A percentile compares a stretch with the other conserved stretches of the same genome.
Evolutionary conservation across 2,797 vertebrate species (phyloP).

Genomic region (Rhinophrynus dorsalis): DNA sequence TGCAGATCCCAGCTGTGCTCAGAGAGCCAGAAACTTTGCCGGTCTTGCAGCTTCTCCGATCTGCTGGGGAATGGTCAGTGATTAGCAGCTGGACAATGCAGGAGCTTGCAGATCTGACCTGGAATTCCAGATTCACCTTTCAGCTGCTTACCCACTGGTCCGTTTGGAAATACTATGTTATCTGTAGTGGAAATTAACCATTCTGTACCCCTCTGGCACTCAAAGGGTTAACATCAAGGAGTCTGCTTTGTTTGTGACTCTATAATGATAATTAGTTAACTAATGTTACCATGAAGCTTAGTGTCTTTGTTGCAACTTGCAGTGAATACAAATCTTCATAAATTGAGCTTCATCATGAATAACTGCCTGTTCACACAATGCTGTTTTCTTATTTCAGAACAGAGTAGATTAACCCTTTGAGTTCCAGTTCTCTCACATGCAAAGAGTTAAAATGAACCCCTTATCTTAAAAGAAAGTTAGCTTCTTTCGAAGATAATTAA

Average conservation of each 20-base stretch:
- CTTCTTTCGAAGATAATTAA: too few relatives aligned
- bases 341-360: slow-evolving; percentile 8
- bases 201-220: too few relatives aligned
- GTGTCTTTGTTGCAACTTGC: not conserved
- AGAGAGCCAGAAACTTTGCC: slow-evolving; percentile 1
- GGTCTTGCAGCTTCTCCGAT: not conserved
- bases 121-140: not conserved
- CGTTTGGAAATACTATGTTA: not conserved
- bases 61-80: not conserved
- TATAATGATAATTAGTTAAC: too few relatives aligned
- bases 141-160: not conserved
- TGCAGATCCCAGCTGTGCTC: not conserved
- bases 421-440: too few relatives aligned
- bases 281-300: not conserved
- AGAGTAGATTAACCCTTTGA: too few relatives aligned
- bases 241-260: too few relatives aligned
- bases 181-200: not conserved
- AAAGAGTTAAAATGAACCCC: too few relatives aligned
- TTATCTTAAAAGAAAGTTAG: too few relatives aligned
- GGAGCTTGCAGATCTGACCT: not conserved
- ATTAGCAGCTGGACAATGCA: not conserved
- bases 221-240: too few relatives aligned
- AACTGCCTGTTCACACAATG: not conserved
- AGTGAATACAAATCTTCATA: not conserved
- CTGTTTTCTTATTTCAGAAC: too few relatives aligned